These are phyloP conservation scores for Perca fluviatilis DNA, from an alignment of 2,113 vertebrate genomes.

Conservation along the genomic window DNA sequence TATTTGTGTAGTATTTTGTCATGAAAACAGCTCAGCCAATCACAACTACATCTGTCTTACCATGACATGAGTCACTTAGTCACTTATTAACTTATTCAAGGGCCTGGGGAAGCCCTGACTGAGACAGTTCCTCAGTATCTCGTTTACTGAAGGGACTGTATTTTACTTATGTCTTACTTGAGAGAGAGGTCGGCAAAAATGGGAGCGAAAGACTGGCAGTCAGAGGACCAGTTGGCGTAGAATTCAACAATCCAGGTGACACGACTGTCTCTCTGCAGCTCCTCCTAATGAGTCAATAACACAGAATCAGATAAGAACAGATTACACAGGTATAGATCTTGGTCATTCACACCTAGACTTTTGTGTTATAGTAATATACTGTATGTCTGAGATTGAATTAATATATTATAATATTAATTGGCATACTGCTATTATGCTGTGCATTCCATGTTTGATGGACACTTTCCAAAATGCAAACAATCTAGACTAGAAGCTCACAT, in stretches of 20 bases:
- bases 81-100: not conserved
- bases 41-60: not conserved
- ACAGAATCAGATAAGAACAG: not conserved
- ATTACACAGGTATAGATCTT: not conserved
- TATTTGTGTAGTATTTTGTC: not conserved
- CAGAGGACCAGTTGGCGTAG: constrained; percentile 96
- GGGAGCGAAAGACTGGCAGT: constrained; percentile 95
- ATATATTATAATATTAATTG: not conserved
- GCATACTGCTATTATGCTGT: not conserved
- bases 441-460: not conserved
- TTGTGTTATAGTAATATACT: too few species aligned
- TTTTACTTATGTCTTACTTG: constrained; percentile 83
- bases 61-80: too few species aligned
- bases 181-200: constrained; percentile 94
- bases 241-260: constrained; percentile 96
- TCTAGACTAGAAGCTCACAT: not conserved
- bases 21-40: not conserved
- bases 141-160: not conserved
- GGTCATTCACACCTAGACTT: not conserved
- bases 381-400: not conserved
- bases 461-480: not conserved
- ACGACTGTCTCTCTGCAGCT: constrained; percentile 89
- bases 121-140: not conserved
- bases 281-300: constrained; percentile 85
- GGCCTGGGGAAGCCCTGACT: not conserved